Conservation (phyloP, 2,113 vertebrate species). For the Smithornis capensis region DNA sequence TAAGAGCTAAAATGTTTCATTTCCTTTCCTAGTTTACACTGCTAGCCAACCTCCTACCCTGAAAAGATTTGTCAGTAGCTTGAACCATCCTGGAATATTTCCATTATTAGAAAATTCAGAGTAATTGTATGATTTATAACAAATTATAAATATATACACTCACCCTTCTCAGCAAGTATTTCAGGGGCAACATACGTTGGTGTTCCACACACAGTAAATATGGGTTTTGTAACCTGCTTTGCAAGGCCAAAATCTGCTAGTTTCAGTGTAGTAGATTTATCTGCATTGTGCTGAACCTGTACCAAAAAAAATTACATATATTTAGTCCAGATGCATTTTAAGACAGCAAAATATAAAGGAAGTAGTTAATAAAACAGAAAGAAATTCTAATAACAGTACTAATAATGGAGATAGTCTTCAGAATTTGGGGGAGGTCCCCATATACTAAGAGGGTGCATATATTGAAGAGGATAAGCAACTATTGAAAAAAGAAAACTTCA, state of each 20-base stretch:
- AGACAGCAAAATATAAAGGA: not conserved
- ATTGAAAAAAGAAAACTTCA: not conserved
- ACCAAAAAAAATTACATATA: not conserved
- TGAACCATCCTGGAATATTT: not conserved
- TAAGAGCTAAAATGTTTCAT: not conserved
- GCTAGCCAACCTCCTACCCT: not conserved
- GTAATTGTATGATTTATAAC: not conserved
- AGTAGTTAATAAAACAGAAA: not conserved
- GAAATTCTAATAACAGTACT: not conserved
- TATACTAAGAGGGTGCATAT: not conserved
- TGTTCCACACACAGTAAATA: slow-evolving; percentile 97
- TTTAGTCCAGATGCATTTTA: not conserved
- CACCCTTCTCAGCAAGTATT: slow-evolving; percentile 95
- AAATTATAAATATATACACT: not conserved
- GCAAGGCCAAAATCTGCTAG: slow-evolving; percentile 97
- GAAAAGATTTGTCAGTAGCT: not conserved
- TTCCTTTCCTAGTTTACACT: not conserved
- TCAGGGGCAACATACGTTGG: slow-evolving; percentile 97
- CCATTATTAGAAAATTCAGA: not conserved
- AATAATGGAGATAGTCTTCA: not conserved
- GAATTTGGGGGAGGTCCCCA: not conserved
- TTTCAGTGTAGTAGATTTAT: slow-evolving; percentile 86
- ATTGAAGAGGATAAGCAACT: not conserved
- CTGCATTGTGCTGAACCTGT: slow-evolving; percentile 86
- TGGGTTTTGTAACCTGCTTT: slow-evolving; percentile 89